A percentile compares a stretch with the other conserved stretches of the same genome.
Conservation (phyloP, 2,797 vertebrate species). For the Eospalax fontanierii region DNA sequence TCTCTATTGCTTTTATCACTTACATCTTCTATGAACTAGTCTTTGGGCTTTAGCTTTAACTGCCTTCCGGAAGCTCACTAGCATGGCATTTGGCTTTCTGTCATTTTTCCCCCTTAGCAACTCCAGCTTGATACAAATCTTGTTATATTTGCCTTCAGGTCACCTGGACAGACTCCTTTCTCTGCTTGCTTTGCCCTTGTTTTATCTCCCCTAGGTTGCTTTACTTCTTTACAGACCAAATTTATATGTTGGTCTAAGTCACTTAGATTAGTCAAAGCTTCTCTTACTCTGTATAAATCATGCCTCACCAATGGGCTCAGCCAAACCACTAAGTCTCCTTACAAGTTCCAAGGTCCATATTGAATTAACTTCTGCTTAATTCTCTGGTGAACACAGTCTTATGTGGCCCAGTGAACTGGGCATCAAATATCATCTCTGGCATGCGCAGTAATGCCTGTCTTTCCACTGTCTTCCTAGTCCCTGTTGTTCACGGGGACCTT, state of each 20-base stretch:
- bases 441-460: background rate
- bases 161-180: background rate
- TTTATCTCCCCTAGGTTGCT: background rate
- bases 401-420: background rate
- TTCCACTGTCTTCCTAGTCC: background rate
- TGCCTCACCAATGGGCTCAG: background rate
- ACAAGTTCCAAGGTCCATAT: background rate
- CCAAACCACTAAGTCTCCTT: background rate
- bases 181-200: background rate
- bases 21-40: background rate
- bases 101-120: background rate
- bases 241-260: background rate
- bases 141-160: background rate
- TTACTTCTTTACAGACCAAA: background rate
- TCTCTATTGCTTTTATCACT: background rate
- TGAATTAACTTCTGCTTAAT: background rate
- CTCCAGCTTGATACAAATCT: background rate
- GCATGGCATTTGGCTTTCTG: background rate
- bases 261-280: background rate
- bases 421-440: background rate
- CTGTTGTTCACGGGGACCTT: background rate
- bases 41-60: background rate
- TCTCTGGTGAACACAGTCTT: background rate
- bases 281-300: background rate
- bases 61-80: background rate